A percentile compares a stretch with the other conserved stretches of the same genome.
These are phyloP conservation scores for Pygoscelis antarcticus DNA, from an alignment of 2,113 vertebrate genomes.

Conservation along the genomic window DNA sequence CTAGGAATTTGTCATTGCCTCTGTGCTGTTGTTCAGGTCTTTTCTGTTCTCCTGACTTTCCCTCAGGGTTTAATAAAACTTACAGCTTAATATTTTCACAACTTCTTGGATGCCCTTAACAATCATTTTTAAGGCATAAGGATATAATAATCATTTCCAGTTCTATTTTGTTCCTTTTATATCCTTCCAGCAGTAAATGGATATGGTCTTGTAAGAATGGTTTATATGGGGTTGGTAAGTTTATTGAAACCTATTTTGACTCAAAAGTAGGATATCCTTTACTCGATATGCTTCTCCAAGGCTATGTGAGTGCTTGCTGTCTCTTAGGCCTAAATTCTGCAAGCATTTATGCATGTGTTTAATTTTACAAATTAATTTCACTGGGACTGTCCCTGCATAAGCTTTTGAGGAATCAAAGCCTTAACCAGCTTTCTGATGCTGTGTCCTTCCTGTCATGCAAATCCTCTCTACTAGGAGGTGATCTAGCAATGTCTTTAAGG, in stretches of 20 bases:
- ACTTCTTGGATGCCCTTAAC: neutral
- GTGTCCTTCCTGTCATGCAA: neutral
- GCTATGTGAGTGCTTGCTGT: neutral
- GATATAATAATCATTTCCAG: neutral
- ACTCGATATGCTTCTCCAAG: neutral
- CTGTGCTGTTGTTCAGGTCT: neutral
- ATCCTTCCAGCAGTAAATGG: neutral
- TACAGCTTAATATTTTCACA: neutral
- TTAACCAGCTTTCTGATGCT: neutral
- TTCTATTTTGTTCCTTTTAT: neutral
- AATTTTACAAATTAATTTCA: constrained; percentile 31
- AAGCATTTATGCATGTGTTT: neutral
- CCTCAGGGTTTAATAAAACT: constrained; percentile 1
- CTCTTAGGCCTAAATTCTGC: neutral
- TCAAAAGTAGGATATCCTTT: neutral
- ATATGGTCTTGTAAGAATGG: neutral
- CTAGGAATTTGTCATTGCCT: neutral
- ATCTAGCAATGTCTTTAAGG: neutral
- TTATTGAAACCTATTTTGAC: neutral
- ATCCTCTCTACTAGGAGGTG: neutral
- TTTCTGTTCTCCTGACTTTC: neutral
- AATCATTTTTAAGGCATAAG: neutral
- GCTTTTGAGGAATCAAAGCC: neutral
- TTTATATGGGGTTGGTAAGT: neutral
- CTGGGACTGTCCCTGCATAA: neutral